Evolutionary conservation across 2,113 vertebrate genomes (phyloP), one percentile per base, ranked within the genome.

Genomic region (Heteronetta atricapilla): DNA sequence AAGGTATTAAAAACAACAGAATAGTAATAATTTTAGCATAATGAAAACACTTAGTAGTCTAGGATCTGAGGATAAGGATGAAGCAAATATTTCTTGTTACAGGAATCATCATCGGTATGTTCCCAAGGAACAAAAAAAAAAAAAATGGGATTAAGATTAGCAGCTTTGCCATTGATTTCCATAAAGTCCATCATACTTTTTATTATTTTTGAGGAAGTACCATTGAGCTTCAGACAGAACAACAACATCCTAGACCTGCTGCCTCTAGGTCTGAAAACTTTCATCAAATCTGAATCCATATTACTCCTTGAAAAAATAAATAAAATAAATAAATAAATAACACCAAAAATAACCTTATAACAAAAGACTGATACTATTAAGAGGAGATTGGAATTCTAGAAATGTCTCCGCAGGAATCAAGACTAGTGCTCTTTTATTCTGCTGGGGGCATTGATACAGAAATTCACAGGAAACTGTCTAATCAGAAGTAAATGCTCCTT

Each of bases 401-500:
- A 92, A 62, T 62, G 44, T 42, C 77, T 92, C 83, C 66, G 58
- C 44, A 66, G 70, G 58, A 89, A 67, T 29, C 48, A 76, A 36
- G 74, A 48, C 52, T 63, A 62, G 14, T 38, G 64, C 31, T 48
- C 74, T 76, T 90, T 92, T 58, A 86, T 93, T 90, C 83, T 93
- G 67, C 84, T 70, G 7, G 8, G 46, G 75, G 44, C 75, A 62
- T 69, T 36, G n/a, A 79, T 59, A 87, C 1, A 94, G 58, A 89
- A 76, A 92, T 76, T 58, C 62, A 79, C 59, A 80, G 38, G 42
- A 72, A 94, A 60, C n/a, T 73, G 31, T n/a, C 55, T 95, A 82
- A 91, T 87, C 89, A 92, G 63, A 80, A 91, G 31, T 62, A 92
- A 94, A 91, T 88, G 44, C 12, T 87, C 59, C 64, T 91, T 91